A percentile compares a stretch with the other conserved stretches of the same genome.
These are phyloP conservation scores for Ploceus nigricollis DNA, from an alignment of 2,113 vertebrate species.

Conservation along the genomic window DNA sequence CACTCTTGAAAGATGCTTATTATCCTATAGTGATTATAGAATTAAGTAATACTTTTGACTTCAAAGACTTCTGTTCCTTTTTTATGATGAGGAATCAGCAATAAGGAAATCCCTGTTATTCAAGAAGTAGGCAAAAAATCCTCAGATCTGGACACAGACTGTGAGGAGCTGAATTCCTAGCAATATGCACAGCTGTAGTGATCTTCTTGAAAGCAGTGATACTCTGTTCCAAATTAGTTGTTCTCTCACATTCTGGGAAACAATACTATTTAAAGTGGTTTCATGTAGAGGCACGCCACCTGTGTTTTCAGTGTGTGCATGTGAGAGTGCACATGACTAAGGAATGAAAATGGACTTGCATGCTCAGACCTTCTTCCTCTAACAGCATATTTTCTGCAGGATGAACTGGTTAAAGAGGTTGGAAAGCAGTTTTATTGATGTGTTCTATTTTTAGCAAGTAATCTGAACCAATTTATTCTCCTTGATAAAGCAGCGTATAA, in stretches of 20 bases:
- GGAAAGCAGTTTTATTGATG: slow-evolving; percentile 12
- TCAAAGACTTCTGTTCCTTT: not conserved
- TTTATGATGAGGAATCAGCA: not conserved
- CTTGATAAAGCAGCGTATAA: not conserved
- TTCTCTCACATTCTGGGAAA: not conserved
- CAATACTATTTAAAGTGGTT: not conserved
- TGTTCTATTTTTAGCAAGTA: slow-evolving; percentile 37
- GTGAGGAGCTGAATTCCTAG: not conserved
- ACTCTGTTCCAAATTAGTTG: not conserved
- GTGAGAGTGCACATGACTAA: not conserved
- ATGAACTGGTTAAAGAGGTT: not conserved
- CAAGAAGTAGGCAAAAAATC: not conserved
- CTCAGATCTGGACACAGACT: not conserved
- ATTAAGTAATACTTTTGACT: slow-evolving; percentile 2
- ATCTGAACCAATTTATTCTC: slow-evolving; percentile 30
- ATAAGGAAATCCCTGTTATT: not conserved
- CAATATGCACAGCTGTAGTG: not conserved
- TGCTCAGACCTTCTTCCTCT: not conserved
- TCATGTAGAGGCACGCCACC: not conserved
- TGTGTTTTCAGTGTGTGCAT: not conserved
- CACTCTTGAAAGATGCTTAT: not conserved
- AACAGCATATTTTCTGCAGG: not conserved
- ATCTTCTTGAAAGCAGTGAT: not conserved
- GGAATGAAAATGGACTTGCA: not conserved
- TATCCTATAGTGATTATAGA: not conserved